Evolutionary conservation across 2,888 invertebrate genomes (phyloP), one percentile per base, ranked within the genome.

Genomic region (Gastrophysa polygoni): DNA sequence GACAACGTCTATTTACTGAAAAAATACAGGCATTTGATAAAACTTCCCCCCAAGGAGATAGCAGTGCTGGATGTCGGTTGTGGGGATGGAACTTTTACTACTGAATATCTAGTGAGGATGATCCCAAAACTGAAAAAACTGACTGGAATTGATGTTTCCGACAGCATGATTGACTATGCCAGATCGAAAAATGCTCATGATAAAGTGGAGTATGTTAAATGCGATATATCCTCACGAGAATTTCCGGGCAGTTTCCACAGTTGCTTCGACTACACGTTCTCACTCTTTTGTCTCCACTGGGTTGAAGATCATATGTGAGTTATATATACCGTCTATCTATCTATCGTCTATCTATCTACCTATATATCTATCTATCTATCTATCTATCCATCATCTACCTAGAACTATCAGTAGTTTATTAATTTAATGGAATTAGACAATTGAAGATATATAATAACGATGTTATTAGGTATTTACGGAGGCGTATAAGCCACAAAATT

Each of bases 251-350:
- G 85, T 17, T 72, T 86, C 47, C 73, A 80, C n/a, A 83, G 81
- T 55, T 74, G 80, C 24, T 92, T 89, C 73, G 85, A 89, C 74
- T 90, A 91, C 74, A 85, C 87, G 0, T 87, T 91, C 56, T 92
- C 92, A 0, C 92, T 92, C 76, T 92, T 91, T 77, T 88, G 91
- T 64, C 82, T 93, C 2, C 92, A 93, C 73, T 93, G 93, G 93
- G 87, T 92, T 32, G 86, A 86, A 69, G 85, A 91, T 74, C 89
- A 90, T 78, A 84, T 86, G 90, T 90, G 83, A 82, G 85, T 70
- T n/a, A n/a, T n/a, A n/a, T n/a, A n/a, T n/a, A n/a, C n/a, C n/a
- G n/a, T n/a, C n/a, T n/a, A n/a, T n/a, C n/a, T n/a, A n/a, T n/a
- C n/a, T n/a, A n/a, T n/a, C n/a, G n/a, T n/a, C n/a, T n/a, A n/a